Conservation (phyloP, 1,140 invertebrate genomes). For the Polypedilum pembai region DNA sequence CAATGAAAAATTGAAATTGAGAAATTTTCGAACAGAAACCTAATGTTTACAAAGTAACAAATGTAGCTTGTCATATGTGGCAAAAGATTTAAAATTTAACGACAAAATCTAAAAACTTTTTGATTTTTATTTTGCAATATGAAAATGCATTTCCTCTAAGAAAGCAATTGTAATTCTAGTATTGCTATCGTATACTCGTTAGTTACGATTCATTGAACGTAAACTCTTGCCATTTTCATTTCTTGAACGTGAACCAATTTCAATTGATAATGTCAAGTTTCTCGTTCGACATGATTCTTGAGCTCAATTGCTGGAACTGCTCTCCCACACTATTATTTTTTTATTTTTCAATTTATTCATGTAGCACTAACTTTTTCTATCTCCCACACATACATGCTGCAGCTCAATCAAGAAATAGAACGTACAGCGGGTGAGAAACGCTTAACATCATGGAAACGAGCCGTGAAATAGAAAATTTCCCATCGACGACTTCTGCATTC, state of each 20-base stretch:
- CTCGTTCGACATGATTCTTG: not conserved
- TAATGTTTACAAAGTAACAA: too few relatives aligned
- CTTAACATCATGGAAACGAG: conserved; percentile 53
- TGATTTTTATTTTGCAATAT: too few relatives aligned
- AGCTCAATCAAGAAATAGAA: conserved; percentile 53
- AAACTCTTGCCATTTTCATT: not conserved
- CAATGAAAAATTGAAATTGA: too few relatives aligned
- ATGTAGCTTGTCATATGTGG: too few relatives aligned
- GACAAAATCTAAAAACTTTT: too few relatives aligned
- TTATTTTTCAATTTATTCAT: not conserved
- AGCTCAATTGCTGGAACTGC: not conserved
- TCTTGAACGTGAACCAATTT: not conserved
- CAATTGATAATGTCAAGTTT: conserved; percentile 3
- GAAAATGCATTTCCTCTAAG: not conserved
- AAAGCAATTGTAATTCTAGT: not conserved
- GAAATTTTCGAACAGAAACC: too few relatives aligned
- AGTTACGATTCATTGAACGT: not conserved
- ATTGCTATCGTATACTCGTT: not conserved
- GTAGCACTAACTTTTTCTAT: not conserved
- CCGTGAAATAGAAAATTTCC: conserved; percentile 46
- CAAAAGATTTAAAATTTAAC: too few relatives aligned
- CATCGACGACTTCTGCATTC: not conserved
- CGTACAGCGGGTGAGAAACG: conserved; percentile 73
- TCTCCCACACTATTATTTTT: not conserved
- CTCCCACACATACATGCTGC: not conserved